Percentiles rank a stretch among this genome's conserved stretches.
Conservation (phyloP, 2,888 invertebrate species). For the Ephialtes manifestator region DNA sequence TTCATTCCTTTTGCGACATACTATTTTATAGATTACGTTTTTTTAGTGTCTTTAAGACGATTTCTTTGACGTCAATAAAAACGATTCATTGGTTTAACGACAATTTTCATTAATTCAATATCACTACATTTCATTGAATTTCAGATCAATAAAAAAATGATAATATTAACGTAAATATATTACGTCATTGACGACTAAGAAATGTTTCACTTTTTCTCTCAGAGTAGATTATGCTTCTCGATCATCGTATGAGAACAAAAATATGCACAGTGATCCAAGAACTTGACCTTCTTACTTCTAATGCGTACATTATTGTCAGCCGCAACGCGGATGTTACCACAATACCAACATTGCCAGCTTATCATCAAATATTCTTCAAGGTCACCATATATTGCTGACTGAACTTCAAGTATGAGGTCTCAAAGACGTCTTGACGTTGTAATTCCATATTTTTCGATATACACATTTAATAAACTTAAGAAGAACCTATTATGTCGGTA, state of each 20-base stretch:
- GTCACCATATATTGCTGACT: slow-evolving; percentile 1
- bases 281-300: slow-evolving; percentile 30
- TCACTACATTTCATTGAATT: too few relatives aligned
- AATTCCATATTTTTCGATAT: not conserved
- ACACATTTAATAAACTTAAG: not conserved
- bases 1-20: too few relatives aligned
- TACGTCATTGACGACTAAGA: too few relatives aligned
- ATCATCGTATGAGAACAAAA: not conserved
- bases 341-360: not conserved
- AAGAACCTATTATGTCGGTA: not conserved
- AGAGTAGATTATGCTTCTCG: not conserved
- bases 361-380: slow-evolving; percentile 12
- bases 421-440: not conserved
- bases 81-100: too few relatives aligned
- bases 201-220: too few relatives aligned
- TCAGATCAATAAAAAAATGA: too few relatives aligned
- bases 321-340: not conserved
- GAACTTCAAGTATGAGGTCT: not conserved
- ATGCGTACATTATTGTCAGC: slow-evolving; percentile 1
- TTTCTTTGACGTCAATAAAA: too few relatives aligned
- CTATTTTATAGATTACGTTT: too few relatives aligned
- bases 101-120: too few relatives aligned
- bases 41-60: too few relatives aligned
- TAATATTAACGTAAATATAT: too few relatives aligned
- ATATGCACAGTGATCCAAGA: slow-evolving; percentile 22